Base-by-base conservation (phyloP, 2,113 vertebrate genomes). In the Xenopus laevis region DNA sequence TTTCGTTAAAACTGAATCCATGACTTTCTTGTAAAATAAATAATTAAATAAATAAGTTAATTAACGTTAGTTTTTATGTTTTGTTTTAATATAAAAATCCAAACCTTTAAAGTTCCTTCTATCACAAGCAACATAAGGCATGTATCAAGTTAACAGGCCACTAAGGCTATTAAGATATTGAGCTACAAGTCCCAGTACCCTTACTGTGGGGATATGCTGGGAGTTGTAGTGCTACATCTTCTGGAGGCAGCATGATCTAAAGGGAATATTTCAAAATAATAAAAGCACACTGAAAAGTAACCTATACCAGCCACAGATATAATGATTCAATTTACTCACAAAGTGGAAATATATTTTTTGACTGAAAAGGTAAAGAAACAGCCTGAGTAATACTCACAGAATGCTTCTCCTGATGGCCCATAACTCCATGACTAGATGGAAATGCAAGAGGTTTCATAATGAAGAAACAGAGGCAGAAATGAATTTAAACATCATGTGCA, bases 401-500 rank as follows among this genome's bases (percentile, higher is more conserved):
- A 81, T 92, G 91, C 86, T 95, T 97, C 88, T 98, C 96, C 86
- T 92, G 95, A 90, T 96, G 96, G 89, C 93, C 95, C 91, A 91
- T 91, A 94, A 96, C 92, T 95, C 95, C 96, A 98, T 98, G 95
- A 92, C 91, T 93, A 91, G 94, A 93, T 90, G 94, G 87, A 83
- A 92, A 81, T 87, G 93, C 94, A 93, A 98, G 96, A 86, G 97
- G 96, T 93, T 98, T 99, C 96, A 99, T 99, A 92, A 91, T 95
- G 94, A 92, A 93, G 87, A 89, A 90, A 91, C 91, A 86, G 89
- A 88, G 83, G 83, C 89, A 82, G 86, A 87, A 84, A 81, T 89
- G 84, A 91, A 91, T 91, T 91, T 91, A 92, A 90, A 91, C 97
- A 98, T 97, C 90, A 92, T 94, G 92, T 78, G 86, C 80, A 84